Evolutionary conservation across 1,140 invertebrate species (phyloP).

Genomic region (Epicauta chinensis): DNA sequence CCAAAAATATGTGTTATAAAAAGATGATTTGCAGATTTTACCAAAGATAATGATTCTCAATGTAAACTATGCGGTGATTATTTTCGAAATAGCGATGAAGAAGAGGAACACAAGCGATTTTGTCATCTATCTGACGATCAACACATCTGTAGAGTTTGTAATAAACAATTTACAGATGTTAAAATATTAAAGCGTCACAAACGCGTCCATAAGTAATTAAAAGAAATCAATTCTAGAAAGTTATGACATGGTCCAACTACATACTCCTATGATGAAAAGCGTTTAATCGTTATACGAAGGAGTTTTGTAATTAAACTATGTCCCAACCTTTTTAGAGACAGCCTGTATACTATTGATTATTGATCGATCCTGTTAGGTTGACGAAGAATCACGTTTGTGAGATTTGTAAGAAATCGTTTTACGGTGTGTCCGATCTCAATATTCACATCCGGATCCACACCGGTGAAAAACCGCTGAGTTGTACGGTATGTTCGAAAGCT

Average conservation of each 20-base stretch:
- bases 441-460: slow-evolving; percentile 29
- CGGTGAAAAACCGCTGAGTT: slow-evolving; percentile 29
- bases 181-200: slow-evolving; percentile 4
- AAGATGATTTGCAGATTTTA: too few relatives aligned
- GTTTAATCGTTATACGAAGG: too few relatives aligned
- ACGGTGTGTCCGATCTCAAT: slow-evolving; percentile 3
- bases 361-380: neutral
- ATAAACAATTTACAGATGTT: slow-evolving; percentile 1
- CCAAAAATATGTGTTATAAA: too few relatives aligned
- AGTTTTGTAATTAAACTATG: too few relatives aligned
- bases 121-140: neutral
- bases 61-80: slow-evolving; percentile 3
- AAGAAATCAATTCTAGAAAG: too few relatives aligned
- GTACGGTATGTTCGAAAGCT: slow-evolving; percentile 24
- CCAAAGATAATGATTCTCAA: neutral
- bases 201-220: slow-evolving; percentile 4
- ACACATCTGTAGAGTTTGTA: slow-evolving; percentile 3
- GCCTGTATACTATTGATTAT: too few relatives aligned
- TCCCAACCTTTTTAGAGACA: too few relatives aligned
- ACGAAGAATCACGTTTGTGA: slow-evolving; percentile 1
- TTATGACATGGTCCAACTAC: too few relatives aligned
- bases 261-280: too few relatives aligned
- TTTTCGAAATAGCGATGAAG: neutral
- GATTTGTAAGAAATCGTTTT: slow-evolving; percentile 4
- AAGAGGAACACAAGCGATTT: neutral